Base-by-base conservation (phyloP, 2,797 vertebrate species). In the Epinephelus coioides region DNA sequence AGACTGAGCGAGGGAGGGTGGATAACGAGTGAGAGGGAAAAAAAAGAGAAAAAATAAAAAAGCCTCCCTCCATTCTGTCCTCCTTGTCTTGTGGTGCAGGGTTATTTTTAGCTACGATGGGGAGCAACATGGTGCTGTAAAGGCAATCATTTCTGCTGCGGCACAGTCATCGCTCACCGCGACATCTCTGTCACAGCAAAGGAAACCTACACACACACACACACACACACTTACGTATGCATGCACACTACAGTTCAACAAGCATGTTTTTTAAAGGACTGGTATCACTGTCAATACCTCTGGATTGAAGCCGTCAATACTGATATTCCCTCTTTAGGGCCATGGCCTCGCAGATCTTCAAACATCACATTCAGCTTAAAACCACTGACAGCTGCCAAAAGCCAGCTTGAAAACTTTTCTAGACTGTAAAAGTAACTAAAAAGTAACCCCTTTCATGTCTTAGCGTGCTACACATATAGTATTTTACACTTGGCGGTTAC, bases 51-150 rank as follows among this genome's bases (percentile, higher is more conserved):
- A 51, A 65, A 44, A 69, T 21, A 60, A 67, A 70, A 72, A 79
- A 76, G 59, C 73, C 61, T 84, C 69, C 69, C 77, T 86, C 74
- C 69, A 17, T 72, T 83, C 82, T 75, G 70, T 82, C 89, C 88
- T 85, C 83, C 87, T 88, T 75, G 87, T 89, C 80, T 93, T 86
- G 88, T 81, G 84, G 85, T 84, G 84, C 89, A 77, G 81, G 86
- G 91, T 89, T 96, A 95, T 96, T 95, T 96, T 95, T 95, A 95
- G 91, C 87, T 60, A 73, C 81, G 72, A 90, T 78, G 67, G 86
- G 89, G 89, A 94, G 94, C 88, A 88, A 90, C 90, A 86, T 67
- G 59, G 87, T 81, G 87, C 93, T 94, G 92, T 94, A 88, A 91
- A 94, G 92, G 88, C 89, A 91, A 93, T 94, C 77, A 90, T 88